phyloP scores from a whole-genome alignment of 2,888 invertebrate genomes.

The Epistrophe eligans region DNA sequence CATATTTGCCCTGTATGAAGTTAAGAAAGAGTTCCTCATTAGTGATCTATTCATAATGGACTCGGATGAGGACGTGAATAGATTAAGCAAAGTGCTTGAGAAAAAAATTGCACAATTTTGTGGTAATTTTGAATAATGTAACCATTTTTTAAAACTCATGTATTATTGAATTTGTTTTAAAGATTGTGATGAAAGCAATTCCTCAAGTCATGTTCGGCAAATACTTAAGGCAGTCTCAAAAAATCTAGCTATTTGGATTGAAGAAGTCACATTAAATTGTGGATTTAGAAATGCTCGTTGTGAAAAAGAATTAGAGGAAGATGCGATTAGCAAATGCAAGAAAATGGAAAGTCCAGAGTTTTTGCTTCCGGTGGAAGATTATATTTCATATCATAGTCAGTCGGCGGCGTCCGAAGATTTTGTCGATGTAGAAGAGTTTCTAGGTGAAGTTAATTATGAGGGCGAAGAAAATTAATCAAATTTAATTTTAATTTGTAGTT shows the following conservation, averaged over 20 bases:
- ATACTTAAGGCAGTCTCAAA: conserved; percentile 81
- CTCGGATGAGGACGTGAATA: conserved; percentile 77
- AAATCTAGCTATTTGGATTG: conserved; percentile 82
- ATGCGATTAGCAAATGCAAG: neutral
- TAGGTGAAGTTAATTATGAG: conserved; percentile 51
- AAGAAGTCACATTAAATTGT: conserved; percentile 81
- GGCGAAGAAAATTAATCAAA: conserved; percentile 25
- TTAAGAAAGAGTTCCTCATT: conserved; percentile 81
- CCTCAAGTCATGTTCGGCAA: conserved; percentile 79
- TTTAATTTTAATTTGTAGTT: neutral
- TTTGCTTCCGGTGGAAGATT: conserved; percentile 81
- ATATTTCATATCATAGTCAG: conserved; percentile 77
- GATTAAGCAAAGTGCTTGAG: conserved; percentile 79
- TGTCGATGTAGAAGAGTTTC: conserved; percentile 75
- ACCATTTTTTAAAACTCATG: neutral
- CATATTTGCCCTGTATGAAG: conserved; percentile 80
- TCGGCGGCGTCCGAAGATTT: conserved; percentile 48
- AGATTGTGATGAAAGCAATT: conserved; percentile 79
- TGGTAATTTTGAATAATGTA: conserved; percentile 77
- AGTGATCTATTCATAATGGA: conserved; percentile 81
- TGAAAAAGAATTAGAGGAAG: conserved; percentile 14
- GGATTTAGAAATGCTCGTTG: conserved; percentile 79
- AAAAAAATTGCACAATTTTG: conserved; percentile 80
- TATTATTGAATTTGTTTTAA: conserved; percentile 21
- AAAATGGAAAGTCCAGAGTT: conserved; percentile 73